phyloP scores from a whole-genome alignment of 2,113 vertebrate genomes.

The Catharus minimus region DNA sequence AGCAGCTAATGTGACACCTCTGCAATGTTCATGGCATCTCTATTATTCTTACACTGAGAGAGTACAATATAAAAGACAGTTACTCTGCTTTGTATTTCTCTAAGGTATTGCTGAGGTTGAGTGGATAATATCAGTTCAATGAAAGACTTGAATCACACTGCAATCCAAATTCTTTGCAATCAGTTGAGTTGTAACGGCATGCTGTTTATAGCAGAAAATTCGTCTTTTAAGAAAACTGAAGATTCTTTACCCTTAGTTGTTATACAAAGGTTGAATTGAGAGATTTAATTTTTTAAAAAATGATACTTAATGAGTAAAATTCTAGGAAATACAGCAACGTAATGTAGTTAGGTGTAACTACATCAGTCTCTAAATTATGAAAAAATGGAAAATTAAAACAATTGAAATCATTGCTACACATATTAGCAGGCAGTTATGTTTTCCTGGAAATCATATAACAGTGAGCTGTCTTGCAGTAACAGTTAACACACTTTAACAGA shows the following conservation, averaged over 20 bases:
- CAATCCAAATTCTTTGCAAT: slow-evolving; percentile 62
- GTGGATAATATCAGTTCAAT: slow-evolving; percentile 68
- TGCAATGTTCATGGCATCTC: slow-evolving; percentile 62
- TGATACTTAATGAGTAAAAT: slow-evolving; percentile 24
- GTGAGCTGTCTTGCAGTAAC: not conserved
- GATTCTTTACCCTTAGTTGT: slow-evolving; percentile 38
- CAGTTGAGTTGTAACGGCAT: slow-evolving; percentile 35
- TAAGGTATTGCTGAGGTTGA: slow-evolving; percentile 67
- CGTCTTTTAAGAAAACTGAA: slow-evolving; percentile 25
- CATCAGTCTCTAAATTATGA: not conserved
- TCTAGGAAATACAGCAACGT: slow-evolving; percentile 1
- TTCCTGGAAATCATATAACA: not conserved
- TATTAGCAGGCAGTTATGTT: not conserved
- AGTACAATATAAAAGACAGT: slow-evolving; percentile 64
- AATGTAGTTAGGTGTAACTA: slow-evolving; percentile 9
- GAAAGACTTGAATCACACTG: slow-evolving; percentile 51
- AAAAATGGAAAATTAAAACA: slow-evolving; percentile 35
- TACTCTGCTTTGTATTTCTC: slow-evolving; percentile 60
- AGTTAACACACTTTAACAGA: not conserved
- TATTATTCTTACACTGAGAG: slow-evolving; percentile 46
- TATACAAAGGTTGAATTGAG: slow-evolving; percentile 24
- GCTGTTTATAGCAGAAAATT: slow-evolving; percentile 41
- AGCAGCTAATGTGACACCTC: slow-evolving; percentile 56
- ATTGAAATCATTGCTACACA: not conserved
- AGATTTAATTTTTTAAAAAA: slow-evolving; percentile 35